Conservation (phyloP, 1,140 invertebrate genomes). For the Leguminivora glycinivorella region DNA sequence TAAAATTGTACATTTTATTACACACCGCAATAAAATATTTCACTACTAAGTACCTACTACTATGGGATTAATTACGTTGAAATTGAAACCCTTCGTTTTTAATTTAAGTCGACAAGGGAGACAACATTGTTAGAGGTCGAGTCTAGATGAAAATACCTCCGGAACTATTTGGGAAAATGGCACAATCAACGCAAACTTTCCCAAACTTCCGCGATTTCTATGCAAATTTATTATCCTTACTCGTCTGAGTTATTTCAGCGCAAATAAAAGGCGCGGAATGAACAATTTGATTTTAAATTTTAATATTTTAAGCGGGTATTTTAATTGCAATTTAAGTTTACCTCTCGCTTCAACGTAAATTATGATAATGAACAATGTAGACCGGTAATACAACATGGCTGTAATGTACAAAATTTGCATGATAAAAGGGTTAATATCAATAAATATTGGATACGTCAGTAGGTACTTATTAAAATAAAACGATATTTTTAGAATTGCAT, state of each 20-base stretch:
- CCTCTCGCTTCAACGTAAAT: background rate
- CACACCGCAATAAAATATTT: too few species aligned
- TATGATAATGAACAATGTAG: background rate
- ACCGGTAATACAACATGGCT: too few species aligned
- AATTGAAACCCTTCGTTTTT: background rate
- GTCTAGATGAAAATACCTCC: conserved; percentile 31
- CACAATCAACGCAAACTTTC: conserved; percentile 40
- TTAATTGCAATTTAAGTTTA: background rate
- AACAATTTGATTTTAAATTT: conserved; percentile 19
- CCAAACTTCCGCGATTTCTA: conserved; percentile 47
- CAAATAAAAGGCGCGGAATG: conserved; percentile 18
- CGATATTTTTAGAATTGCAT: too few species aligned
- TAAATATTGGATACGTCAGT: too few species aligned
- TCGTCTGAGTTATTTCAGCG: conserved; percentile 22
- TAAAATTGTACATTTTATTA: too few species aligned
- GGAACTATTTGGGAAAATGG: conserved; percentile 46
- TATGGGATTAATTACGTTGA: too few species aligned
- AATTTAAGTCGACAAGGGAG: background rate
- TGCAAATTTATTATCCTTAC: conserved; percentile 50
- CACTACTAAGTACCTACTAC: too few species aligned
- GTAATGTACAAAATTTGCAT: too few species aligned
- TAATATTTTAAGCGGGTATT: conserved; percentile 1
- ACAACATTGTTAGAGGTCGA: conserved; percentile 26
- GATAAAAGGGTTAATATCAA: too few species aligned
- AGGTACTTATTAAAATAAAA: too few species aligned